These are phyloP conservation scores for Theristus sp. DNA, from an alignment of 2,888 invertebrate species.

Conservation along the genomic window DNA sequence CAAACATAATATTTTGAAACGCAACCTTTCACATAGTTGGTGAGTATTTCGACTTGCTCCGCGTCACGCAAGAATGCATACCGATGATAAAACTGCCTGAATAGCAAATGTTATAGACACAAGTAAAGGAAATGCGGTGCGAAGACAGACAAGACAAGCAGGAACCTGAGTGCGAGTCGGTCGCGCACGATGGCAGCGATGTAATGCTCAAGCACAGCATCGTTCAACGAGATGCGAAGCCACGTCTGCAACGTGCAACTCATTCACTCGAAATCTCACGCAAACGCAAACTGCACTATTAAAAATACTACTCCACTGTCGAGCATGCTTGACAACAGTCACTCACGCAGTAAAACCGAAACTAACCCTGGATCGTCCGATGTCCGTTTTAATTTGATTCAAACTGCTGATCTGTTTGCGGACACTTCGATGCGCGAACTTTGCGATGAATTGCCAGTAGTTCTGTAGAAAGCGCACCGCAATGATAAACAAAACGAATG, in stretches of 20 bases:
- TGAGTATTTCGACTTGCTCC: constrained; percentile 32
- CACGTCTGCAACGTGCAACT: no score
- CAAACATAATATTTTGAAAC: no score
- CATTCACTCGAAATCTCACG: no score
- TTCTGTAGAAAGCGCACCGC: constrained; percentile 24
- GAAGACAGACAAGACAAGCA: no score
- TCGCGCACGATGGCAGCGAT: constrained; percentile 31
- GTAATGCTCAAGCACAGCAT: constrained; percentile 33
- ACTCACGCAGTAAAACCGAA: no score
- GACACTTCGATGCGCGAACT: constrained; percentile 32
- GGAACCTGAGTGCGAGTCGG: constrained; percentile 24
- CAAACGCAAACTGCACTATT: no score
- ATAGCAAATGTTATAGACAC: constrained; percentile 5
- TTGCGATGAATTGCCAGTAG: constrained; percentile 34
- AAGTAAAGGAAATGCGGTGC: no score
- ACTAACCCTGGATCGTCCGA: constrained; percentile 34
- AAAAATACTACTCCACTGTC: no score
- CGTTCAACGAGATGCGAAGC: constrained; percentile 35
- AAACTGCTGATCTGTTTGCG: constrained; percentile 30
- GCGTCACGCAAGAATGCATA: constrained; percentile 31
- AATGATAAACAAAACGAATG: no score
- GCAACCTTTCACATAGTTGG: constrained; percentile 8
- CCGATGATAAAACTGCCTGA: constrained; percentile 31
- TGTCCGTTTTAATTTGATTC: constrained; percentile 33
- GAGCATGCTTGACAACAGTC: no score